phyloP scores from a whole-genome alignment of 2,888 invertebrate genomes.

The Leptopilina syphax region DNA sequence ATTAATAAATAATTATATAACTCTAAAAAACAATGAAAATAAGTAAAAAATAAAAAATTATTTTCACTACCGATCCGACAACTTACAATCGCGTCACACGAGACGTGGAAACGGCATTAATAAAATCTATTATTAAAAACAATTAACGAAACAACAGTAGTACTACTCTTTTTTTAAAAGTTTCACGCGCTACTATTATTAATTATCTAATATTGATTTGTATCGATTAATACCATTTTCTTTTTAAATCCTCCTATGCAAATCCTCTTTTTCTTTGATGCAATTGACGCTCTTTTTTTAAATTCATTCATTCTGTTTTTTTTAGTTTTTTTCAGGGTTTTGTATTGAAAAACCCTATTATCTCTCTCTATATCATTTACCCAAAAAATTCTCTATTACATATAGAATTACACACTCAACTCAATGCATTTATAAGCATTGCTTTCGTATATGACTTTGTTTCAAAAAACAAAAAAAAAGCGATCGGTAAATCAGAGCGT shows the following conservation, averaged over 20 bases:
- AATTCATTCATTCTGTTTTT: conserved; percentile 37
- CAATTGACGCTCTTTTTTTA: conserved; percentile 55
- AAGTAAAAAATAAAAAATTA: conserved; percentile 27
- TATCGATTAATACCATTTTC: conserved; percentile 52
- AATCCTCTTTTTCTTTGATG: conserved; percentile 41
- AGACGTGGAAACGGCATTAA: conserved; percentile 69
- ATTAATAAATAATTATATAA: too few species aligned
- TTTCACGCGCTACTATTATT: conserved; percentile 66
- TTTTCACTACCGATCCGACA: conserved; percentile 37
- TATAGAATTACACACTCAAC: conserved; percentile 45
- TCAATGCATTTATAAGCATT: conserved; percentile 50
- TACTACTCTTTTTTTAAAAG: conserved; percentile 68
- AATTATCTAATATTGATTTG: conserved; percentile 66
- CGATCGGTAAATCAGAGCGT: conserved; percentile 53
- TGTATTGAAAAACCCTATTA: too few species aligned
- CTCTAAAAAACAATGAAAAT: background rate
- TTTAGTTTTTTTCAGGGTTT: conserved; percentile 25
- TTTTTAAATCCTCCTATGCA: conserved; percentile 43
- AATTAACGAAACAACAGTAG: conserved; percentile 75
- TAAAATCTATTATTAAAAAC: conserved; percentile 75
- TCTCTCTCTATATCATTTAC: conserved; percentile 38
- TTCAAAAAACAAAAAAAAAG: conserved; percentile 56
- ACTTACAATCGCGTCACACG: conserved; percentile 57
- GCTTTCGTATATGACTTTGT: conserved; percentile 47
- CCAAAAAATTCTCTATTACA: conserved; percentile 44